Evolutionary conservation across 2,888 invertebrate species (phyloP).

Genomic region (Megamerina dolium): DNA sequence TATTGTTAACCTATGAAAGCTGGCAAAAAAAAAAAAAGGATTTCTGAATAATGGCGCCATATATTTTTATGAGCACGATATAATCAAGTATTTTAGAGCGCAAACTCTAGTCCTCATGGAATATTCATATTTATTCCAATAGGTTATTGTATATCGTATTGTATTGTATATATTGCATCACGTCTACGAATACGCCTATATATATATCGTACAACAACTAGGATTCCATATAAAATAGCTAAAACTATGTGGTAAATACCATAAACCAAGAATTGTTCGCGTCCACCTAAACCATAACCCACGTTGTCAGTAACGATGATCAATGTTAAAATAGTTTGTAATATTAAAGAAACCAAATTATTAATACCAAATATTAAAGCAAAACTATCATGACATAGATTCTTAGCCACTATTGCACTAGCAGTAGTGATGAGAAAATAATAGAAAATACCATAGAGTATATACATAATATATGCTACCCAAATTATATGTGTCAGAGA

Average conservation of each 20-base stretch:
- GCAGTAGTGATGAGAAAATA: slow-evolving; percentile 70
- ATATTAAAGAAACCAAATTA: slow-evolving; percentile 60
- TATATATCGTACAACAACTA: slow-evolving; percentile 35
- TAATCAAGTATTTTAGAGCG: no score
- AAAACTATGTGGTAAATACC: slow-evolving; percentile 63
- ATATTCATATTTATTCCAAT: no score
- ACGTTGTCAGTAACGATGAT: slow-evolving; percentile 58
- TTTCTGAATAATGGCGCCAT: no score
- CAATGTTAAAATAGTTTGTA: slow-evolving; percentile 64
- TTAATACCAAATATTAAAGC: slow-evolving; percentile 75
- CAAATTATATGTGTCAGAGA: slow-evolving; percentile 52
- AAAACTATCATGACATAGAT: slow-evolving; percentile 64
- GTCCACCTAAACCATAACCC: slow-evolving; percentile 51
- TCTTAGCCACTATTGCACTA: slow-evolving; percentile 68
- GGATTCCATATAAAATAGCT: slow-evolving; percentile 54
- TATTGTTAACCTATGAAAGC: no score
- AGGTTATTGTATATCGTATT: no score
- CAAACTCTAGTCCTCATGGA: no score
- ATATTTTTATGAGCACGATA: no score
- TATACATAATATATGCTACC: slow-evolving; percentile 60
- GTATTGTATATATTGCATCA: no score
- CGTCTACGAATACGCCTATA: no score
- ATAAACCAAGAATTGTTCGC: slow-evolving; percentile 63
- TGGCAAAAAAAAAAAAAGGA: no score
- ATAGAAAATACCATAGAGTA: slow-evolving; percentile 61